phyloP scores from a whole-genome alignment of 2,888 invertebrate genomes.

The Drosophila kuntzei region DNA sequence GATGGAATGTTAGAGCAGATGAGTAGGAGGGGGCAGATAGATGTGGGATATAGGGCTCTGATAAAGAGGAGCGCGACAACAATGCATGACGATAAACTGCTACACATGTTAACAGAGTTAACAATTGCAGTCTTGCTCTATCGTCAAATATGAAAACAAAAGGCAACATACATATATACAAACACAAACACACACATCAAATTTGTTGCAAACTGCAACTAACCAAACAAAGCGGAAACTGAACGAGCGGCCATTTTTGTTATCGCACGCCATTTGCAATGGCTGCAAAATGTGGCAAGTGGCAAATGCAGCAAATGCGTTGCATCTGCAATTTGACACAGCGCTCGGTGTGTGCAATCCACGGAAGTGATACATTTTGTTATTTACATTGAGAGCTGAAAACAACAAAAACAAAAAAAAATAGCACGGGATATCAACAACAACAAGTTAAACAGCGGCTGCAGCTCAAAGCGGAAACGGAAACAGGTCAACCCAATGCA shows the following conservation, averaged over 20 bases:
- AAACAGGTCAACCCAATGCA: constrained; percentile 54
- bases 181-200: constrained; percentile 9
- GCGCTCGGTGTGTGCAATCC: constrained; percentile 1
- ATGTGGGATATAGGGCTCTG: background rate
- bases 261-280: constrained; percentile 76
- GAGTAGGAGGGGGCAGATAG: too few species aligned
- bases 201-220: constrained; percentile 66
- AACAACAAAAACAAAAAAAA: too few species aligned
- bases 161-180: constrained; percentile 17
- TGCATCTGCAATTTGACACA: constrained; percentile 31
- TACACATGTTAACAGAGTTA: constrained; percentile 81
- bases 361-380: constrained; percentile 66
- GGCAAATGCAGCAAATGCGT: constrained; percentile 48
- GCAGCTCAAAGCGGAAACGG: constrained; percentile 65
- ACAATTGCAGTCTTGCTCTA: constrained; percentile 41
- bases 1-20: constrained; percentile 34
- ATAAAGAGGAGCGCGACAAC: constrained; percentile 36
- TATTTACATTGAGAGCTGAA: constrained; percentile 50
- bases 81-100: constrained; percentile 72
- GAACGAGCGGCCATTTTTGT: constrained; percentile 76
- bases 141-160: constrained; percentile 50
- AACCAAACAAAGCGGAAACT: constrained; percentile 75
- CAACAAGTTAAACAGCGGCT: constrained; percentile 39
- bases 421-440: constrained; percentile 7
- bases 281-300: constrained; percentile 37